These are phyloP conservation scores for Colostygia pectinataria DNA, from an alignment of 2,888 invertebrate genomes.

Conservation along the genomic window DNA sequence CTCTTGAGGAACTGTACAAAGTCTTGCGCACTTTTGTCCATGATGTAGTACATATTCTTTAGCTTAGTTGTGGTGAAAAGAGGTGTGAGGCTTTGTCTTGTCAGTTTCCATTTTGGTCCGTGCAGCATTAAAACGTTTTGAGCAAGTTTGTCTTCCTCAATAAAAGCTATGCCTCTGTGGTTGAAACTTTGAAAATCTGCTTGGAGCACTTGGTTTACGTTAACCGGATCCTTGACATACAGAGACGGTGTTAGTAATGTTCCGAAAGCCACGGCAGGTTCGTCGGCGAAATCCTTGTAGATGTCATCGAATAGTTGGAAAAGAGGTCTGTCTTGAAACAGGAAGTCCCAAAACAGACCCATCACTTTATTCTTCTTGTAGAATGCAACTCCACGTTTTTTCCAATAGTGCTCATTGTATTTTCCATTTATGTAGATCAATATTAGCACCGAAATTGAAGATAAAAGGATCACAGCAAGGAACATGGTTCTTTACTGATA, in stretches of 20 bases:
- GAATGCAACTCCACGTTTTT: conserved; percentile 53
- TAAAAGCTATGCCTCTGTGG: conserved; percentile 47
- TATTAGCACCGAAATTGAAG: conserved; percentile 18
- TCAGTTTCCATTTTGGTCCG: conserved; percentile 59
- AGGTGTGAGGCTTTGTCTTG: conserved; percentile 59
- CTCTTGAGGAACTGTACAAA: conserved; percentile 49
- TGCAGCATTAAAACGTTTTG: conserved; percentile 52
- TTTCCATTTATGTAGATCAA: conserved; percentile 41
- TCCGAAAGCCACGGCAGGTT: conserved; percentile 54
- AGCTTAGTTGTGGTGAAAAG: conserved; percentile 61
- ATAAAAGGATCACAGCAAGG: conserved; percentile 4
- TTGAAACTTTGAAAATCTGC: conserved; percentile 51
- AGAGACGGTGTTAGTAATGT: conserved; percentile 39
- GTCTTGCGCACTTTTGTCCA: conserved; percentile 58
- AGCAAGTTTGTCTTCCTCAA: conserved; percentile 47
- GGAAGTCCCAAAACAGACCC: conserved; percentile 52
- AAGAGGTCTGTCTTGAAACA: conserved; percentile 40
- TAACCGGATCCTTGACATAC: conserved; percentile 46
- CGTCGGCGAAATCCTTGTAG: conserved; percentile 49
- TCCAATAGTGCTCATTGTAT: conserved; percentile 58
- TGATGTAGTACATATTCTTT: conserved; percentile 64
- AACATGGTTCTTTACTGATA: conserved; percentile 12
- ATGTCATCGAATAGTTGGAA: conserved; percentile 51
- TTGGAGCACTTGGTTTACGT: conserved; percentile 49
- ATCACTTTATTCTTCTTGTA: conserved; percentile 43